Evolutionary conservation across 64 coral and sea anemone species (phyloP).

Genomic region (Catalaphyllia jardinei): DNA sequence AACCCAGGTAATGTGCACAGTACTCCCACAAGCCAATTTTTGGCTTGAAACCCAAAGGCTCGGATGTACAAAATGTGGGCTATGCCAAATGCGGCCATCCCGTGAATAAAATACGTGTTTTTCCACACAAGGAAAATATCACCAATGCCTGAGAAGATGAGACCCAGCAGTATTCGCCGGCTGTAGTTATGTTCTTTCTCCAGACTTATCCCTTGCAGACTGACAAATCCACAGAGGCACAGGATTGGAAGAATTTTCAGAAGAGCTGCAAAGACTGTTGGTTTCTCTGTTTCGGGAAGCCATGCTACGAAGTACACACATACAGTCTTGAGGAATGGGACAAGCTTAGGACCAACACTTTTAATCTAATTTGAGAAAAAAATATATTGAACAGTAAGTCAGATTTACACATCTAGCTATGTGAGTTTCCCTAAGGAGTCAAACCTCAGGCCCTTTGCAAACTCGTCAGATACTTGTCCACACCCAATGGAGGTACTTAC

Average conservation of each 20-base stretch:
- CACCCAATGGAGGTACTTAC: too few relatives aligned
- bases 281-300: conserved; percentile 78
- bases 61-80: conserved; percentile 88
- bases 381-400: not conserved
- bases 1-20: conserved; percentile 52
- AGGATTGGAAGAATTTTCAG: conserved; percentile 86
- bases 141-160: conserved; percentile 92
- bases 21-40: conserved; percentile 20
- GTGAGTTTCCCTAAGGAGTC: too few relatives aligned
- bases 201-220: conserved; percentile 80
- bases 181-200: conserved; percentile 87
- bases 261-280: conserved; percentile 81
- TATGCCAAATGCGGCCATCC: conserved; percentile 88
- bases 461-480: too few relatives aligned
- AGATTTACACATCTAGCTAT: not conserved
- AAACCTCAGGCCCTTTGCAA: too few relatives aligned
- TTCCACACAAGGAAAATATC: conserved; percentile 96
- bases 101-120: conserved; percentile 87
- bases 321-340: conserved; percentile 87
- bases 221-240: conserved; percentile 87
- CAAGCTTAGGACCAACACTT: conserved; percentile 94
- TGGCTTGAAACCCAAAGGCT: conserved; percentile 89
- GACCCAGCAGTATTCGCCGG: conserved; percentile 82
- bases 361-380: conserved; percentile 63
- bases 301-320: conserved; percentile 98